phyloP scores from a whole-genome alignment of 2,797 vertebrate genomes.

The Hypotaenidia philippensis region DNA sequence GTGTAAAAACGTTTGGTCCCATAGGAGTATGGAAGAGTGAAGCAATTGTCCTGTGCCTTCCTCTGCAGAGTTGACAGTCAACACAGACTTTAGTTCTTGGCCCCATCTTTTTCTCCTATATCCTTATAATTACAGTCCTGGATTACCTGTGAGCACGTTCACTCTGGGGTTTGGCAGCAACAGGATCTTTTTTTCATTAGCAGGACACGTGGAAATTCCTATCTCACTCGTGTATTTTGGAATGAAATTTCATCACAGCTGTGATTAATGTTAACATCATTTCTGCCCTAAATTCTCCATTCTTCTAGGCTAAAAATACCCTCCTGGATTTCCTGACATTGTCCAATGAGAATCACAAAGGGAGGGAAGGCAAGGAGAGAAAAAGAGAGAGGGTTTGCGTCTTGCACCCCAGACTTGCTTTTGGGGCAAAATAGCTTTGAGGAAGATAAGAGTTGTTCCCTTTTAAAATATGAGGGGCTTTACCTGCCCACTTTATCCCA shows the following conservation, averaged over 20 bases:
- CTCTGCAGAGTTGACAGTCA: not conserved
- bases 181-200: constrained; percentile 5
- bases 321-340: not conserved
- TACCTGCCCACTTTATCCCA: not conserved
- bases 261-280: constrained; percentile 23
- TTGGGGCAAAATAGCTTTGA: not conserved
- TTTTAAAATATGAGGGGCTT: not conserved
- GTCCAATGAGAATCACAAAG: not conserved
- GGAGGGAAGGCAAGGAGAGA: not conserved
- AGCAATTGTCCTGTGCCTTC: not conserved
- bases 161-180: constrained; percentile 14
- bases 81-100: not conserved
- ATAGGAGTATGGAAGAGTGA: not conserved
- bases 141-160: not conserved
- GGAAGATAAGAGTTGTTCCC: not conserved
- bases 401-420: not conserved
- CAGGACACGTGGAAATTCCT: constrained; percentile 19
- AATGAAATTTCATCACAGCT: constrained; percentile 18
- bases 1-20: not conserved
- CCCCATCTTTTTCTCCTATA: not conserved
- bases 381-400: not conserved
- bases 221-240: not conserved
- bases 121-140: not conserved
- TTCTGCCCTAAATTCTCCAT: constrained; percentile 49
- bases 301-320: constrained; percentile 23